Base-by-base conservation (phyloP, 1,140 invertebrate species). In the Polypedilum vanderplanki region DNA sequence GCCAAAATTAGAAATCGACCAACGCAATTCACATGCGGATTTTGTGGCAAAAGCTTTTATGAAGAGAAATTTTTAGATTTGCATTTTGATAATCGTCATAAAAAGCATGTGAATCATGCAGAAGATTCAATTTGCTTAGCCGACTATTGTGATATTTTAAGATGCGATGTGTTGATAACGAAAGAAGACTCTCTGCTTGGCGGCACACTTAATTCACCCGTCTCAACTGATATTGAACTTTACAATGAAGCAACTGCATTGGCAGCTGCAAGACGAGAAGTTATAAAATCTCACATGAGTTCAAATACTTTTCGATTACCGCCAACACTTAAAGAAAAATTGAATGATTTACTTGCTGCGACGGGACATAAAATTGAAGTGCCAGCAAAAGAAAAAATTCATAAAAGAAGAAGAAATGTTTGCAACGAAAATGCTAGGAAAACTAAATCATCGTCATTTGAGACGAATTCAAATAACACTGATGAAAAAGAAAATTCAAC, bases 91-190 rank as follows among this genome's bases (percentile, higher is more conserved):
- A 91, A 91, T 83, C 88, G 92, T 78, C 95, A 98, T 84, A 89
- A 90, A 83, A 89, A 89, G 79, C 87, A 91, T 81, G 90, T 96
- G 76, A 94, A 94, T 84, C 90, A 96, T 93, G 91, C 89, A 57
- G 91, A 95, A 84, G 93, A 96, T 81, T 90, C 93, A 73, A 90
- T 97, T 77, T 97, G 95, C 82, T 85, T 97, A 77, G 93, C 94
- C 65, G 94, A 97, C 81, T 97, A 93, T 81, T 98, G 95, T 86
- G 95, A 97, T 84, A 93, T 97, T 77, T 95, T 97, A 90, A 87
- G 96, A 76, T 98, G 95, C 84, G 93, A 96, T 80, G 92, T 97
- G 15, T 84, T 95, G 75, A 86, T 89, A 75, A 89, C 89, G 74
- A 88, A 91, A 79, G 90, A 93, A 77, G 85, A 87, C 40, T 86